A percentile compares a stretch with the other conserved stretches of the same genome.
phyloP scores from a whole-genome alignment of 2,888 invertebrate genomes.

The Dione vanillae region DNA sequence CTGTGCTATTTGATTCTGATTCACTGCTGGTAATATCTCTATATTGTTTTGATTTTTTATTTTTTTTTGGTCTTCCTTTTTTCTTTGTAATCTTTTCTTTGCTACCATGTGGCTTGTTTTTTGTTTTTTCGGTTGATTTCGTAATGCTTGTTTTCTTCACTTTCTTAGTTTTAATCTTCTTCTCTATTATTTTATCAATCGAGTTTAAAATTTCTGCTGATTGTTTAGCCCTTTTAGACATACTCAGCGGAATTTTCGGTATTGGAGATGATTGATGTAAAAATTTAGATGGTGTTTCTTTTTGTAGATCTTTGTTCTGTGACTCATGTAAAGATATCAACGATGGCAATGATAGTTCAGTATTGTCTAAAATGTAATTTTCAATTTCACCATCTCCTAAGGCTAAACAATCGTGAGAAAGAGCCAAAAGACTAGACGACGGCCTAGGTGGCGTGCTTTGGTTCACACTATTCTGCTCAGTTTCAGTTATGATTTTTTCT shows the following conservation, averaged over 20 bases:
- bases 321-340: constrained; percentile 43
- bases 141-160: no score
- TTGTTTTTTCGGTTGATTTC: no score
- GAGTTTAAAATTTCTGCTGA: no score
- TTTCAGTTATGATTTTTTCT: no score
- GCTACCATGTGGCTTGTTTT: no score
- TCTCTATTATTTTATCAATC: no score
- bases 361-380: constrained; percentile 43
- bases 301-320: constrained; percentile 38
- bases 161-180: no score
- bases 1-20: constrained; percentile 9
- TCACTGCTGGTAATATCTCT: constrained; percentile 1
- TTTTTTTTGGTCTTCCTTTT: no score
- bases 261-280: constrained; percentile 39
- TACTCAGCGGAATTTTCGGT: constrained; percentile 39
- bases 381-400: constrained; percentile 37
- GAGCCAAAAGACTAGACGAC: constrained; percentile 31
- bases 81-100: no score
- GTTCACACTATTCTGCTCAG: constrained; percentile 39
- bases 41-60: constrained; percentile 6
- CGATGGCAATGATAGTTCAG: constrained; percentile 42
- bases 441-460: constrained; percentile 19
- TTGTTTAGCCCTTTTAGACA: constrained; percentile 38
- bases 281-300: constrained; percentile 41
- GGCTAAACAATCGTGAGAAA: constrained; percentile 42